Evolutionary conservation across 2,113 vertebrate genomes (phyloP).

Genomic region (Stictonetta naevosa): DNA sequence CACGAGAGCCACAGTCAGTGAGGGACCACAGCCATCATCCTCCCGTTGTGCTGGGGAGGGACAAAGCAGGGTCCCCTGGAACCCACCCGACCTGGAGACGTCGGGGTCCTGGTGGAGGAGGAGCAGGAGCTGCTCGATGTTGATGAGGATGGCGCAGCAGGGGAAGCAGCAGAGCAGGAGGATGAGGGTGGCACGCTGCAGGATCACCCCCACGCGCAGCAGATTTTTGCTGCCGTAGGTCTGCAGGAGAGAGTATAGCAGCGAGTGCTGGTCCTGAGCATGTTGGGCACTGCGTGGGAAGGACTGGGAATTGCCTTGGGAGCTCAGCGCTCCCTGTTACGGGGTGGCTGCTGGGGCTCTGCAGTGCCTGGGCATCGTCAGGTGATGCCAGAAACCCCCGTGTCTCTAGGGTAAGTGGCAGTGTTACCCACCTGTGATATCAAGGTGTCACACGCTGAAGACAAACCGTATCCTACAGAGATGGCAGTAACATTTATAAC

Average conservation of each 20-base stretch:
- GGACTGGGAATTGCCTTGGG: not conserved
- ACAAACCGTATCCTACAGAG: slow-evolving; percentile 72
- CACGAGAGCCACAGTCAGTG: accelerated
- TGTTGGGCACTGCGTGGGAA: accelerated
- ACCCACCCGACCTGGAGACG: slow-evolving; percentile 83
- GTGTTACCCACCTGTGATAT: slow-evolving; percentile 77
- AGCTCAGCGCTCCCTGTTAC: accelerated
- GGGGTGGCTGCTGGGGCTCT: not conserved
- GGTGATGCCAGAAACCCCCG: accelerated
- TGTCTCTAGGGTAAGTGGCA: not conserved
- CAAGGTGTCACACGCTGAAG: slow-evolving; percentile 77
- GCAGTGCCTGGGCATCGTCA: not conserved
- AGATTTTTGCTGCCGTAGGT: slow-evolving; percentile 88
- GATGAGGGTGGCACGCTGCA: slow-evolving; percentile 83
- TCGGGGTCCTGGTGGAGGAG: slow-evolving; percentile 81
- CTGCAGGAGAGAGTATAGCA: slow-evolving; percentile 41
- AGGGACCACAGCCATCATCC: accelerated
- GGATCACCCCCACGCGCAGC: slow-evolving; percentile 85
- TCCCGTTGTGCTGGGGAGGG: accelerated
- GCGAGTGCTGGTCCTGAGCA: not conserved
- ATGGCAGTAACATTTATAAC: slow-evolving; percentile 77
- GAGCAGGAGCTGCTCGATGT: slow-evolving; percentile 82
- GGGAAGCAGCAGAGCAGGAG: slow-evolving; percentile 89
- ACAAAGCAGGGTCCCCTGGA: not conserved
- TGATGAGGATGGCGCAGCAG: slow-evolving; percentile 89